Percentiles rank a stretch among this genome's conserved stretches.
phyloP scores from a whole-genome alignment of 2,797 vertebrate species.

The Momotus momota region DNA sequence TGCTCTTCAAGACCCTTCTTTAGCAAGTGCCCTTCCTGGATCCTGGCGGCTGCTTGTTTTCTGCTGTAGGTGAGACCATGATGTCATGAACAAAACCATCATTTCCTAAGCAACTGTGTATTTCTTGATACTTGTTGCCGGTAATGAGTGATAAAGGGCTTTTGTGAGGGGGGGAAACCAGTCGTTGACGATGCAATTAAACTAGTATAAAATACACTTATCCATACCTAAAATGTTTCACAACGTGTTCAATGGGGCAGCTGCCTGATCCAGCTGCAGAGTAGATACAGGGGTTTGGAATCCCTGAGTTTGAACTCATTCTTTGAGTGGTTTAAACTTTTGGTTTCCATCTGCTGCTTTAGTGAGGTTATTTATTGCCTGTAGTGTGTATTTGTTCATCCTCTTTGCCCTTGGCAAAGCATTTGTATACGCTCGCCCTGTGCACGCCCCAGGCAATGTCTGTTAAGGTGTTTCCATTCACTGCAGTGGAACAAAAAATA shows the following conservation, averaged over 20 bases:
- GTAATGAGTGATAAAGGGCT: background rate
- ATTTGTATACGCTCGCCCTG: background rate
- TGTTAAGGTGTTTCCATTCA: background rate
- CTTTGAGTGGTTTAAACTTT: background rate
- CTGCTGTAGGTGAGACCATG: background rate
- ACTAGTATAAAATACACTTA: background rate
- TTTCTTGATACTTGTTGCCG: background rate
- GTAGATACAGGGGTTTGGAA: background rate
- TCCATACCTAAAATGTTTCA: background rate
- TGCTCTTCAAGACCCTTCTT: background rate
- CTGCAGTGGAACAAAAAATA: background rate
- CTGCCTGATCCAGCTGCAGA: background rate
- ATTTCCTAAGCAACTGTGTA: background rate
- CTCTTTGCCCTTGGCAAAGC: slow-evolving; percentile 29
- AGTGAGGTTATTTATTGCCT: slow-evolving; percentile 11
- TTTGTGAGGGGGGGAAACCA: background rate
- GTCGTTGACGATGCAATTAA: background rate
- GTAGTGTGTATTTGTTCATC: background rate
- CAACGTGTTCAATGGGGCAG: background rate
- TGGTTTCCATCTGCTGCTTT: background rate
- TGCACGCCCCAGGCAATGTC: background rate
- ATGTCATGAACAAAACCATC: background rate
- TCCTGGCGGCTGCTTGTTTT: background rate
- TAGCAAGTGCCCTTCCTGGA: background rate
- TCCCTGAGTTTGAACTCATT: background rate